Base-by-base conservation (phyloP, 2,888 invertebrate genomes). In the Deroplatys truncata region DNA sequence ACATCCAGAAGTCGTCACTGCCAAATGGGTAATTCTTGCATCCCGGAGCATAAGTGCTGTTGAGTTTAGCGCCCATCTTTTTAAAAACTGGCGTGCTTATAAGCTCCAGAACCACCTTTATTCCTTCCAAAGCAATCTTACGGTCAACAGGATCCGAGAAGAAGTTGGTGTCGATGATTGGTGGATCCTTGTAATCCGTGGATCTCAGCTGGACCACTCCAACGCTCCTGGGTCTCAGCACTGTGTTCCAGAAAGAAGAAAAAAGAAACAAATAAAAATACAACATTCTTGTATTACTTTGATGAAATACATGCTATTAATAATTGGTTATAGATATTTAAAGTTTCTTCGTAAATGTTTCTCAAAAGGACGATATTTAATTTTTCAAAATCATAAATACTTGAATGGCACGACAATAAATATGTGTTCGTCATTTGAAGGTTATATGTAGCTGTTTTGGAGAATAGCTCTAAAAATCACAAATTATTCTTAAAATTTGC, bases 1-100 rank as follows among this genome's bases (percentile, higher is more conserved):
- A 98, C 91, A 97, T 97, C 98, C 98, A 98, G 92, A 98, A 98
- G 89, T 96, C 97, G 92, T 98, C 97, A 16, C 96, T 96, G 92
- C 96, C 96, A 88, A 97, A 95, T 0, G 94, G 94, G 90, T 95
- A 95, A 87, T 96, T 96, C 84, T 96, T 95, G 92, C 98, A 98
- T 0, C 97, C 97, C 0, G 98, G 98, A 94, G 98, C 95, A 0
- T 97, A 96, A 85, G 97, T 97, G 72, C 95, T 96, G 91, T 97
- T 96, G 0, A 97, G 96, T 84, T 96, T 94, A 0, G 98, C 97
- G 0, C 97, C 97, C 92, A 97, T 97, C 88, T 96, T 95, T 92
- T 97, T 96, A 92, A 98, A 98, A 0, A 98, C 96, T 2, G 96
- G 95, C 0, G 97, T 96, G 90, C 96, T 96, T 0, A 98, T 97